Percentiles rank a stretch among this genome's conserved stretches.
phyloP scores from a whole-genome alignment of 2,797 vertebrate species.

The Pteronotus mesoamericanus region DNA sequence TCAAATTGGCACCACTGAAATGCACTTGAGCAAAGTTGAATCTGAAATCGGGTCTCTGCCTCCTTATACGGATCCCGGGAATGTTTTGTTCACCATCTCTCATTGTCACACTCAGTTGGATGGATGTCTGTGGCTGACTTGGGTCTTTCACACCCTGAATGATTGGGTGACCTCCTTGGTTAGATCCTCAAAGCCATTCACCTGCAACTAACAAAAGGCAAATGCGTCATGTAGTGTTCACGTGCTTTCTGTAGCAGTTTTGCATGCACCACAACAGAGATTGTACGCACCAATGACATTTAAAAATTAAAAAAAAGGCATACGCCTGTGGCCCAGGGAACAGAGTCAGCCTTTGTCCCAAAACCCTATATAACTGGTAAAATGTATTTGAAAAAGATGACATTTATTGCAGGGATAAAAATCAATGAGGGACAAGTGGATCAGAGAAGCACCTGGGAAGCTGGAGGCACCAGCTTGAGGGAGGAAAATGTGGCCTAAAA shows the following conservation, averaged over 20 bases:
- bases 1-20: background rate
- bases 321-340: background rate
- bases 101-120: background rate
- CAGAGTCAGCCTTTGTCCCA: background rate
- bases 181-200: background rate
- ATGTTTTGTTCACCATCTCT: background rate
- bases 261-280: background rate
- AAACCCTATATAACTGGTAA: background rate
- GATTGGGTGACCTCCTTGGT: background rate
- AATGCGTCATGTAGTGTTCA: background rate
- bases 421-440: background rate
- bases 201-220: background rate
- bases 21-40: background rate
- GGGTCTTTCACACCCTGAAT: background rate
- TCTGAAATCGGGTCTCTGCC: background rate
- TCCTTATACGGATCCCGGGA: background rate
- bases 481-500: background rate
- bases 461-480: background rate
- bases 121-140: too few relatives aligned
- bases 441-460: background rate
- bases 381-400: background rate
- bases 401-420: background rate
- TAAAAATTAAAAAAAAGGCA: background rate
- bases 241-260: background rate
- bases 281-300: background rate